Evolutionary conservation across 2,888 invertebrate species (phyloP).

Genomic region (Piscicola geometra): DNA sequence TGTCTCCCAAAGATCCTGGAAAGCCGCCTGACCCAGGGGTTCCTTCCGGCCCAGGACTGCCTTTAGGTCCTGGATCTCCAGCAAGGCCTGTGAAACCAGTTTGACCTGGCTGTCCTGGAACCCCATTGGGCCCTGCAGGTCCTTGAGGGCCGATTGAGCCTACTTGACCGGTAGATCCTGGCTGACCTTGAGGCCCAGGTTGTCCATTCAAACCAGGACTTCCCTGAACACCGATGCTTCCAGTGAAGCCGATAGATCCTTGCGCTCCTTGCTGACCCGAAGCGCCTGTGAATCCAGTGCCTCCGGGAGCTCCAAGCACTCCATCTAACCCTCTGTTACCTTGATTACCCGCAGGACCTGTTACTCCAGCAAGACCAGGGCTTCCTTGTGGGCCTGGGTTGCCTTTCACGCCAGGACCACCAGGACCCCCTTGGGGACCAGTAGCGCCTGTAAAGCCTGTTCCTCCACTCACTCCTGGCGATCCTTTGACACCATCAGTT

Average conservation of each 20-base stretch:
- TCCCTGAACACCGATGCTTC: background rate
- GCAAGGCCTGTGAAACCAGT: background rate
- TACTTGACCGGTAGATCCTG: slow-evolving; percentile 28
- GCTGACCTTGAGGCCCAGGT: slow-evolving; percentile 27
- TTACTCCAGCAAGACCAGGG: slow-evolving; percentile 33
- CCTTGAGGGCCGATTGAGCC: slow-evolving; percentile 33
- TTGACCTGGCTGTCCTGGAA: background rate
- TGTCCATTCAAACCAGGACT: slow-evolving; percentile 32
- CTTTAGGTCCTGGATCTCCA: slow-evolving; percentile 30
- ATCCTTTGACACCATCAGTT: slow-evolving; percentile 18
- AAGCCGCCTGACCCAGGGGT: slow-evolving; percentile 26
- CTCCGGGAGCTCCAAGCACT: slow-evolving; percentile 18
- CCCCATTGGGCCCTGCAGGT: slow-evolving; percentile 28
- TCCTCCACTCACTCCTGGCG: background rate
- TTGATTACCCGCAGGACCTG: slow-evolving; percentile 33
- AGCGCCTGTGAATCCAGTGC: slow-evolving; percentile 34
- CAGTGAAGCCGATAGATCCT: background rate
- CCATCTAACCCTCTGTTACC: slow-evolving; percentile 28
- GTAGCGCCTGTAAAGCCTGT: slow-evolving; percentile 19
- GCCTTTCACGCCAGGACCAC: slow-evolving; percentile 2
- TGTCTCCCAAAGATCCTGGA: slow-evolving; percentile 33
- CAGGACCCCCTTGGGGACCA: slow-evolving; percentile 7
- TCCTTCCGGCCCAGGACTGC: slow-evolving; percentile 38
- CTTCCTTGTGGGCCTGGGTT: background rate
- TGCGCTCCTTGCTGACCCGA: background rate